These are phyloP conservation scores for Drosophila ustulata DNA, from an alignment of 2,888 invertebrate genomes.

Conservation along the genomic window DNA sequence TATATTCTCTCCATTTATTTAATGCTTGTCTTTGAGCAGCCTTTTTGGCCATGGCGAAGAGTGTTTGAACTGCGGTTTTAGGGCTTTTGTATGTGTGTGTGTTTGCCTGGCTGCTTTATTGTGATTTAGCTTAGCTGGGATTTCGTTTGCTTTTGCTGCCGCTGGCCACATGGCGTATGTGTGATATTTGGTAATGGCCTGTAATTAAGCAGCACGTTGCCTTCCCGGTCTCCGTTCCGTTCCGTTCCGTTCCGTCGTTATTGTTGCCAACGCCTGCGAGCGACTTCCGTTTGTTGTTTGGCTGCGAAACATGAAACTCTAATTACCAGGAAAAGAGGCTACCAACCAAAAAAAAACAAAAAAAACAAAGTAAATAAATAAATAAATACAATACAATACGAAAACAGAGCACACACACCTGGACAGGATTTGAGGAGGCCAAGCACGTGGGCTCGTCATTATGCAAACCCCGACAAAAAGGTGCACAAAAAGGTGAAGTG, in stretches of 20 bases:
- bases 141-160: conserved; percentile 29
- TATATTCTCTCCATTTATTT: background rate
- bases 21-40: too few species aligned
- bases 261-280: conserved; percentile 56
- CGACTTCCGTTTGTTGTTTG: conserved; percentile 68
- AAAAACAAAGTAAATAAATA: background rate
- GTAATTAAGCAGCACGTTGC: conserved; percentile 72
- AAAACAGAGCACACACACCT: conserved; percentile 23
- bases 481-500: background rate
- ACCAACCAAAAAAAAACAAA: conserved; percentile 29
- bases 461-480: conserved; percentile 23
- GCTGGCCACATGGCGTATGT: conserved; percentile 70
- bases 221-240: background rate
- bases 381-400: conserved; percentile 1
- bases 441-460: conserved; percentile 37
- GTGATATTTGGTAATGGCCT: conserved; percentile 76
- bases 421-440: conserved; percentile 15
- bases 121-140: conserved; percentile 46
- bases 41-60: conserved; percentile 4
- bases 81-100: conserved; percentile 1
- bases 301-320: conserved; percentile 73
- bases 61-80: conserved; percentile 7
- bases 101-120: conserved; percentile 19
- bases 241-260: background rate
- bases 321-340: conserved; percentile 68